Evolutionary conservation across 1,140 invertebrate genomes (phyloP).

Genomic region (Macrocentrus cingulum): DNA sequence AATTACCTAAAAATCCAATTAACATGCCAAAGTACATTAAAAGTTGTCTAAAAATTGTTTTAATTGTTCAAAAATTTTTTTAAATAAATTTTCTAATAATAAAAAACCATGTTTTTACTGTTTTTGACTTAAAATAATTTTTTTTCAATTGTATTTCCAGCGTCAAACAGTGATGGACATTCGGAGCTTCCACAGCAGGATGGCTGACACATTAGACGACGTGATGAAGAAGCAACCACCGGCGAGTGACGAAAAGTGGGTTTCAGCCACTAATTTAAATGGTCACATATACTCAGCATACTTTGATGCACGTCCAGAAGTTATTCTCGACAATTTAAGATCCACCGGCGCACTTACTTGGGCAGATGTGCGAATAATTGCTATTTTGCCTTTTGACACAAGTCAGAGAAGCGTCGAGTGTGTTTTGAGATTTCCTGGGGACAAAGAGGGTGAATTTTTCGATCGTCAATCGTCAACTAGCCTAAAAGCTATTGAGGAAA

Average conservation of each 20-base stretch:
- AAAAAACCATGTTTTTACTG: no score
- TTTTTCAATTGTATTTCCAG: no score
- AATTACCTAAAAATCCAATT: no score
- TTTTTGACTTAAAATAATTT: no score
- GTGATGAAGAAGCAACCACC: conserved; percentile 16
- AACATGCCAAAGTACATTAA: no score
- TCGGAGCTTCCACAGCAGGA: conserved; percentile 11
- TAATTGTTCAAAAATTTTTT: no score
- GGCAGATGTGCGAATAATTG: conserved; percentile 27
- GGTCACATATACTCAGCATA: conserved; percentile 34
- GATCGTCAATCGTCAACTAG: conserved; percentile 4
- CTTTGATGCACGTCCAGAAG: conserved; percentile 30
- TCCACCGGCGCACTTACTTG: conserved; percentile 14
- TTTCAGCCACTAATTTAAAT: conserved; percentile 13
- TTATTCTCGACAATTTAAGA: conserved; percentile 22
- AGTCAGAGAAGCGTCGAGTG: conserved; percentile 15
- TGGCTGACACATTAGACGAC: conserved; percentile 23
- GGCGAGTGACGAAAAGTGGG: conserved; percentile 20
- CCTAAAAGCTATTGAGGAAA: conserved; percentile 23
- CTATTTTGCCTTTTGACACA: conserved; percentile 24
- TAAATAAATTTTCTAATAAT: no score
- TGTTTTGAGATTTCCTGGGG: conserved; percentile 22
- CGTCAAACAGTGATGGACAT: conserved; percentile 15
- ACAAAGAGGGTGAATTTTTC: background rate
- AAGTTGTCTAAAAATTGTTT: no score